Evolutionary conservation across 2,113 vertebrate species (phyloP).

Genomic region (Garra rufa): DNA sequence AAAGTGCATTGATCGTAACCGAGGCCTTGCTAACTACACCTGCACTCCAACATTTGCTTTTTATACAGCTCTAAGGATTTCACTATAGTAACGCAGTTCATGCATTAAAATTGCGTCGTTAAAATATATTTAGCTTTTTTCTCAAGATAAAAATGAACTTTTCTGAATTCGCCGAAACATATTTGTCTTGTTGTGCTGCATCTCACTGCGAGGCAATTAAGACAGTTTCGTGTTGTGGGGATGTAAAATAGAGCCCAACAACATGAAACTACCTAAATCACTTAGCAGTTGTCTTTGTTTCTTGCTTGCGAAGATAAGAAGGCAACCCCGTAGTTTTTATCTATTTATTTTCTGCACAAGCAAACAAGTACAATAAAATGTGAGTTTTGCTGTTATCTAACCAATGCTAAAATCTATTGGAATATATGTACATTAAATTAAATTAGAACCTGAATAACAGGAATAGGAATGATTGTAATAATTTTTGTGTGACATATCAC

Average conservation of each 20-base stretch:
- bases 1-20: constrained; percentile 94
- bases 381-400: background rate
- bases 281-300: constrained; percentile 83
- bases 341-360: constrained; percentile 46
- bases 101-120: background rate
- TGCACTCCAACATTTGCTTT: constrained; percentile 35
- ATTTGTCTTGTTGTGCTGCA: constrained; percentile 78
- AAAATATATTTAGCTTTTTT: background rate
- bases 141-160: background rate
- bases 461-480: background rate
- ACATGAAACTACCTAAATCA: constrained; percentile 99
- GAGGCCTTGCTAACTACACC: constrained; percentile 87
- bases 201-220: constrained; percentile 96
- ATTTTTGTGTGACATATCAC: background rate
- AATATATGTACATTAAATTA: background rate
- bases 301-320: constrained; percentile 32
- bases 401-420: background rate
- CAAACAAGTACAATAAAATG: constrained; percentile 19
- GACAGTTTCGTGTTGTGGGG: constrained; percentile 97
- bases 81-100: background rate
- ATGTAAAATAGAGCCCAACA: constrained; percentile 91
- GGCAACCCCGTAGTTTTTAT: background rate
- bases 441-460: background rate
- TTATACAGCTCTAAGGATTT: background rate
- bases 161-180: background rate